Evolutionary conservation across 2,113 vertebrate genomes (phyloP).

Genomic region (Pica pica): DNA sequence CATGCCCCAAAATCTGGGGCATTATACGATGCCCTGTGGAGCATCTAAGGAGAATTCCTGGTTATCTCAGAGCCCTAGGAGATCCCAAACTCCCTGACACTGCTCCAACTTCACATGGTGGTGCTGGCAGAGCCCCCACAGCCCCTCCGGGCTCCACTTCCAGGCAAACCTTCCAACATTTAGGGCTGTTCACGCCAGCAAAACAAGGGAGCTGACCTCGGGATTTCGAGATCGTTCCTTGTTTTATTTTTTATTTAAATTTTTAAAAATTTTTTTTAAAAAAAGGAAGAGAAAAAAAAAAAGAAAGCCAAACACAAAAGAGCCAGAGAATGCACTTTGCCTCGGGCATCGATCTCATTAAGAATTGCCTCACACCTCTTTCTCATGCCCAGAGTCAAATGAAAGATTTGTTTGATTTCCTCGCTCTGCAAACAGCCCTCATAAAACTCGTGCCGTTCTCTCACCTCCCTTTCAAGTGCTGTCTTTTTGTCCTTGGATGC

Average conservation of each 20-base stretch:
- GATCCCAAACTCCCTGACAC: neutral
- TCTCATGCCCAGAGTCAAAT: neutral
- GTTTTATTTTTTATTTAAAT: neutral
- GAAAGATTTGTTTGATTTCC: slow-evolving; percentile 36
- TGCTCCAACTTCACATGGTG: neutral
- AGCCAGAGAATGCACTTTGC: neutral
- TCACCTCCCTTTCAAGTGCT: slow-evolving; percentile 29
- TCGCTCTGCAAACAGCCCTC: slow-evolving; percentile 20
- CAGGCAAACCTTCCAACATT: neutral
- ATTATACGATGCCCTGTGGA: rapidly evolving
- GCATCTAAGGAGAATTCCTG: neutral
- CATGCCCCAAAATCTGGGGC: rapidly evolving
- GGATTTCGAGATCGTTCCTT: neutral
- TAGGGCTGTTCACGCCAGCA: neutral
- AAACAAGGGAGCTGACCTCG: neutral
- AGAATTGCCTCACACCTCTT: slow-evolving; percentile 31
- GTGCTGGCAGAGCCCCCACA: neutral
- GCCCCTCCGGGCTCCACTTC: neutral
- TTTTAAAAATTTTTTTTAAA: too few species aligned
- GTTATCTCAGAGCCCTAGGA: rapidly evolving
- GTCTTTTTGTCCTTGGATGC: slow-evolving; percentile 33
- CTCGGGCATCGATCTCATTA: neutral
- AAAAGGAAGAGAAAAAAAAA: neutral
- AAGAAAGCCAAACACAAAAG: neutral
- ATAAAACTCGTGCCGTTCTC: slow-evolving; percentile 9